Evolutionary conservation across 1,140 invertebrate genomes (phyloP).

Genomic region (Anastrepha ludens): DNA sequence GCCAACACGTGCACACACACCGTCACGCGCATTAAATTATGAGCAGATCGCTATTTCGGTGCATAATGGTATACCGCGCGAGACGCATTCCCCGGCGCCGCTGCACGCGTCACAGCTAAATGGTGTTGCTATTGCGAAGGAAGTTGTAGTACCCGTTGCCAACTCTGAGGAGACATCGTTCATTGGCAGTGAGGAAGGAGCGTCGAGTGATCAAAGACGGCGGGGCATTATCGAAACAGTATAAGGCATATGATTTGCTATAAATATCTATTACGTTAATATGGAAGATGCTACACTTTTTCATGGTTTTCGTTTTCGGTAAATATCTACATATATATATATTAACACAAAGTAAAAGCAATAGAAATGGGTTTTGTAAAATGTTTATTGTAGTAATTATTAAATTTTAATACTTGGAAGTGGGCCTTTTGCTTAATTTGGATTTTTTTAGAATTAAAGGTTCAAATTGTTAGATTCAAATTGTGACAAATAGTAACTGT

Average conservation of each 20-base stretch:
- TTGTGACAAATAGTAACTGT: constrained; percentile 9
- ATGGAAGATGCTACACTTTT: neutral
- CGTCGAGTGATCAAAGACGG: constrained; percentile 72
- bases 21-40: constrained; percentile 71
- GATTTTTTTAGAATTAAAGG: neutral
- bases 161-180: constrained; percentile 85
- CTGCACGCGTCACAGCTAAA: constrained; percentile 62
- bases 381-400: no score
- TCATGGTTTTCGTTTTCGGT: neutral
- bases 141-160: constrained; percentile 60
- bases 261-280: neutral
- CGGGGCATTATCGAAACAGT: constrained; percentile 83
- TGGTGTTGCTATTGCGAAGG: constrained; percentile 62
- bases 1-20: constrained; percentile 70
- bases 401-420: no score
- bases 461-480: neutral
- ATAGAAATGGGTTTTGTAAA: no score
- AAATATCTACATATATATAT: neutral
- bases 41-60: constrained; percentile 72
- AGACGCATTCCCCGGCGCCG: constrained; percentile 60
- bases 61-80: constrained; percentile 72
- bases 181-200: constrained; percentile 76
- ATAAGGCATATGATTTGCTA: constrained; percentile 67
- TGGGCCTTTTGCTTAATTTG: neutral
- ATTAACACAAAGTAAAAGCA: no score